Conservation (phyloP, 2,113 vertebrate species). For the Lichenostomus cassidix region DNA sequence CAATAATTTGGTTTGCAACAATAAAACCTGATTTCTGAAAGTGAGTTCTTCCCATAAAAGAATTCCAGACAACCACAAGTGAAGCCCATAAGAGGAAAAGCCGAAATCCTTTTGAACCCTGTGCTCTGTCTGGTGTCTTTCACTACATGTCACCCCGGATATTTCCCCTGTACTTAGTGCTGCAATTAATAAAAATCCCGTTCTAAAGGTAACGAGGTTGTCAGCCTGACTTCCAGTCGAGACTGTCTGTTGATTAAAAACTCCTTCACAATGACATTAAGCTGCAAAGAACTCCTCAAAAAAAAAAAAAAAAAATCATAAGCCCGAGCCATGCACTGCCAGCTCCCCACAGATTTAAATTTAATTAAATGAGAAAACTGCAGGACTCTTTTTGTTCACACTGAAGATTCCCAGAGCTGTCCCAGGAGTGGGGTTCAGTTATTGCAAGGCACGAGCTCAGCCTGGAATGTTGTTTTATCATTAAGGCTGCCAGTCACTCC, state of each 20-base stretch:
- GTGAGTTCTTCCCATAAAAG: background rate
- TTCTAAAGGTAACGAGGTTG: background rate
- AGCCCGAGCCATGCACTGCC: background rate
- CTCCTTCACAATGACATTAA: conserved; percentile 4
- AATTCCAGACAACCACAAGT: background rate
- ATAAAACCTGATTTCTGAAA: background rate
- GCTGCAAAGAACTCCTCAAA: background rate
- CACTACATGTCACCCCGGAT: background rate
- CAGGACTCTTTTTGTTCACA: background rate
- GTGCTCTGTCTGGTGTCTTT: background rate
- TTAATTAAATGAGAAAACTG: conserved; percentile 57
- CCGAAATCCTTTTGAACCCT: background rate
- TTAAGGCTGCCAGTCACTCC: background rate
- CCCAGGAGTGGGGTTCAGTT: background rate
- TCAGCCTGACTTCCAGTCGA: background rate
- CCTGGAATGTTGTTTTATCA: background rate
- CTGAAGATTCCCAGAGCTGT: conserved; percentile 8
- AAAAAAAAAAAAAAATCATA: background rate
- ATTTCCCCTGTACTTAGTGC: background rate
- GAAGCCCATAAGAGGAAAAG: background rate
- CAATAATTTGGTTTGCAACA: background rate
- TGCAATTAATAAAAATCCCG: conserved; percentile 23
- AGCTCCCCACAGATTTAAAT: conserved; percentile 14
- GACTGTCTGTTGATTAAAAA: conserved; percentile 36
- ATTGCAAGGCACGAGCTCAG: background rate